These are phyloP conservation scores for Idaea biselata DNA, from an alignment of 2,888 invertebrate genomes.

Conservation along the genomic window DNA sequence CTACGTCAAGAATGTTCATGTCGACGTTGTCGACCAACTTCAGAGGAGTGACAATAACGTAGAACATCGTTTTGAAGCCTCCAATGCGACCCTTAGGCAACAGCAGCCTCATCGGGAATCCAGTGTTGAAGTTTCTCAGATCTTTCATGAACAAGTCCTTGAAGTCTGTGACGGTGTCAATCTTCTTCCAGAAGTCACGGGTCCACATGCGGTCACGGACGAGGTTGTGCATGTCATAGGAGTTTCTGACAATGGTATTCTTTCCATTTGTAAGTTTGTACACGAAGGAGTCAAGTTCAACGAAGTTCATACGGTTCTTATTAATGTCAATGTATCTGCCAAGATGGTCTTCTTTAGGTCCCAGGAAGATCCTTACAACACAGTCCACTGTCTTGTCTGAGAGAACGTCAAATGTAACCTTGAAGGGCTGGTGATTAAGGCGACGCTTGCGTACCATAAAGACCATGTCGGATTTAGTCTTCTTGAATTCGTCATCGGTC, in stretches of 20 bases:
- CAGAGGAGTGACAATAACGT: constrained; percentile 82
- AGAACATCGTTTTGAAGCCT: constrained; percentile 84
- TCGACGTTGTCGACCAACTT: constrained; percentile 66
- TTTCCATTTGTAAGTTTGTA: constrained; percentile 82
- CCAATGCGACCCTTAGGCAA: constrained; percentile 85
- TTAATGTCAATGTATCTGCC: constrained; percentile 80
- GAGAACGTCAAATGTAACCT: constrained; percentile 74
- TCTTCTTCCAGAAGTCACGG: constrained; percentile 82
- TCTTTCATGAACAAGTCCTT: constrained; percentile 56
- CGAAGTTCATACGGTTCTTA: constrained; percentile 81
- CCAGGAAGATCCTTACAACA: constrained; percentile 84
- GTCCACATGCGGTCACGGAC: constrained; percentile 84
- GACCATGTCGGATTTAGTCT: constrained; percentile 68
- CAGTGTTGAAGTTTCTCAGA: constrained; percentile 77
- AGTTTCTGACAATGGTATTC: constrained; percentile 83
- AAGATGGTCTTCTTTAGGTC: constrained; percentile 84
- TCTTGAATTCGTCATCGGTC: constrained; percentile 69
- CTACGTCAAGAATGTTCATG: constrained; percentile 58
- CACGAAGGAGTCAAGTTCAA: constrained; percentile 83
- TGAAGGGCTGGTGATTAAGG: constrained; percentile 84
- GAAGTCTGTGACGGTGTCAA: constrained; percentile 77
- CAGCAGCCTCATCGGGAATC: constrained; percentile 86
- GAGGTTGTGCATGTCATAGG: constrained; percentile 83
- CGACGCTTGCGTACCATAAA: constrained; percentile 82
- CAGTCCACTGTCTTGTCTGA: constrained; percentile 80